Conservation (phyloP, 2,888 invertebrate genomes). For the Abrostola tripartita region DNA sequence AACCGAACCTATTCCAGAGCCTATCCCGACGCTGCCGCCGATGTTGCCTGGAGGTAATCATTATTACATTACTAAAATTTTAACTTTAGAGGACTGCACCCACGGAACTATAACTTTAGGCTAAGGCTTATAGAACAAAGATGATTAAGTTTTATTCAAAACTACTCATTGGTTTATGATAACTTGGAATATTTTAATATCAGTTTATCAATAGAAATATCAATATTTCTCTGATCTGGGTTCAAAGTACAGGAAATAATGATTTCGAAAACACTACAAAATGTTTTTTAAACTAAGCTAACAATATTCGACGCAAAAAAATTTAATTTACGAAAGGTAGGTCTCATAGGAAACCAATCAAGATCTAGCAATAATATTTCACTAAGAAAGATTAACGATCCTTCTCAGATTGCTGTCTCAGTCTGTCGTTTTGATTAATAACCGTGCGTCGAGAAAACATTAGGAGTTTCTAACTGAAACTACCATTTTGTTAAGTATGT, state of each 20-base stretch:
- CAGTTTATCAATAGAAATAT: no score
- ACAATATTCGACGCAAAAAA: background rate
- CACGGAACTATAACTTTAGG: no score
- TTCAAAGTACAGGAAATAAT: no score
- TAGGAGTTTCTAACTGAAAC: constrained; percentile 14
- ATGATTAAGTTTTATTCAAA: no score
- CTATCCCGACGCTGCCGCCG: constrained; percentile 28
- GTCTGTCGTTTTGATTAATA: constrained; percentile 45
- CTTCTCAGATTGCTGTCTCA: constrained; percentile 29
- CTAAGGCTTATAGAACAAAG: no score
- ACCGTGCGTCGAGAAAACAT: constrained; percentile 14
- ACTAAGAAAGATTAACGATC: constrained; percentile 52
- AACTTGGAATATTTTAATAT: no score
- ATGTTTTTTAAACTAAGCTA: no score
- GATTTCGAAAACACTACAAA: no score
- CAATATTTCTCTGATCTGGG: no score
- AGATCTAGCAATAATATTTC: constrained; percentile 42
- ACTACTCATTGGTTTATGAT: no score
- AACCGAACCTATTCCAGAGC: constrained; percentile 13
- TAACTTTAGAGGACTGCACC: background rate
- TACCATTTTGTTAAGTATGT: constrained; percentile 5
- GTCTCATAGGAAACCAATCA: constrained; percentile 20
- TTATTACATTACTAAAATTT: background rate
- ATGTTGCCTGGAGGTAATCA: constrained; percentile 22
- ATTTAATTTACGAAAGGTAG: constrained; percentile 18